Percentiles rank a stretch among this genome's conserved stretches.
phyloP scores from a whole-genome alignment of 2,888 invertebrate genomes.

The Parnassius mnemosyne region DNA sequence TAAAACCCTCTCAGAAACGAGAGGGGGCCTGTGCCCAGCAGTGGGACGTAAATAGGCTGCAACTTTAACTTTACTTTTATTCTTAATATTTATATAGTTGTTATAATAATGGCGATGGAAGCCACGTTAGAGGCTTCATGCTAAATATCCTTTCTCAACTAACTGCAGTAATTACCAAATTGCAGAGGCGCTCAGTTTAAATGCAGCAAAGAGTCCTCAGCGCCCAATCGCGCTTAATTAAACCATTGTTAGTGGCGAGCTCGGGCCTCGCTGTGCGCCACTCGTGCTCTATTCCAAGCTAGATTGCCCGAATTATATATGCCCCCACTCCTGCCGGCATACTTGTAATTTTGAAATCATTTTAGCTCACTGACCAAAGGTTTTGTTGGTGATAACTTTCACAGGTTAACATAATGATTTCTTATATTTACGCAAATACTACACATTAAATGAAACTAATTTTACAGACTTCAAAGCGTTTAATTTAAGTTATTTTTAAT shows the following conservation, averaged over 20 bases:
- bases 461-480: too few relatives aligned
- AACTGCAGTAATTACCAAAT: slow-evolving; percentile 47
- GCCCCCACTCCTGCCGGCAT: not conserved
- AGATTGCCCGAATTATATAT: not conserved
- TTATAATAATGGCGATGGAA: not conserved
- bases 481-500: too few relatives aligned
- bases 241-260: slow-evolving; percentile 44
- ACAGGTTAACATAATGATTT: too few relatives aligned
- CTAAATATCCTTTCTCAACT: not conserved
- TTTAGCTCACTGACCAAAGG: not conserved
- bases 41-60: too few relatives aligned
- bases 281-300: not conserved
- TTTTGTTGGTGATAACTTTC: too few relatives aligned
- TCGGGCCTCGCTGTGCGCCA: not conserved
- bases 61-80: too few relatives aligned
- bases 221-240: slow-evolving; percentile 51
- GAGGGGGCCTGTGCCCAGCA: too few relatives aligned
- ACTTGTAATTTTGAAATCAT: not conserved
- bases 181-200: slow-evolving; percentile 42
- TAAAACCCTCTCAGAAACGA: too few relatives aligned
- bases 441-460: too few relatives aligned
- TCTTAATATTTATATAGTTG: too few relatives aligned
- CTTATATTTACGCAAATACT: too few relatives aligned
- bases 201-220: slow-evolving; percentile 42
- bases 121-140: not conserved